Conservation (phyloP, 2,888 invertebrate genomes). For the Chalcosyrphus nemorum region DNA sequence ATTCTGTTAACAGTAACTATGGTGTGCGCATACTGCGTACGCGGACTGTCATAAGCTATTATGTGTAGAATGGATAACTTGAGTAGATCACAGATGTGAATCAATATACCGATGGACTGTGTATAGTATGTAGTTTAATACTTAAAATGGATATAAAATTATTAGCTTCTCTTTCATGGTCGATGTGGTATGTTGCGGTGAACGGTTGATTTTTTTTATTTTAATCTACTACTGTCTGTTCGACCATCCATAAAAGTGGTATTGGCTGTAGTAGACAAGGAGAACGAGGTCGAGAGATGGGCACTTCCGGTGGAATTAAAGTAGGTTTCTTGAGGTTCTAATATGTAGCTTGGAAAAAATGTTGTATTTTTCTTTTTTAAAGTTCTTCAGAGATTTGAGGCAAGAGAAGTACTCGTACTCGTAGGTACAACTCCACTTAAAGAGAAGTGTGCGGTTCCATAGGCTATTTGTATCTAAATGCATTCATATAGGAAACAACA, state of each 20-base stretch:
- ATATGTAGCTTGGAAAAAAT: conserved; percentile 7
- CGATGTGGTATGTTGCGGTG: conserved; percentile 49
- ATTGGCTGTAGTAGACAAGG: not conserved
- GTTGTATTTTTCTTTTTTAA: not conserved
- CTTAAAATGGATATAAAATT: conserved; percentile 66
- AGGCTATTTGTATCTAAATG: not conserved
- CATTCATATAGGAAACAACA: not conserved
- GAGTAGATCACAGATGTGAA: conserved; percentile 13
- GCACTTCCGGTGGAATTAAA: conserved; percentile 50
- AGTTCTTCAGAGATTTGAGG: not conserved
- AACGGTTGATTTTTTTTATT: conserved; percentile 38
- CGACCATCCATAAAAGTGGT: conserved; percentile 37
- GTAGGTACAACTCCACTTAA: not conserved
- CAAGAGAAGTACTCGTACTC: no score
- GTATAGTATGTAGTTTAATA: conserved; percentile 32
- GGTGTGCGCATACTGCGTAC: conserved; percentile 11
- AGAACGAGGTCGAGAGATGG: conserved; percentile 46
- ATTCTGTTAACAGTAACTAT: conserved; percentile 51
- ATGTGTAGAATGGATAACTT: conserved; percentile 32
- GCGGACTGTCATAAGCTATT: conserved; percentile 31
- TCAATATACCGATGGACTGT: not conserved
- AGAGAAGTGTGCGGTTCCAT: not conserved
- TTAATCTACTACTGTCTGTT: not conserved
- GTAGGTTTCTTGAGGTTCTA: conserved; percentile 39
- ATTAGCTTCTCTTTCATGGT: conserved; percentile 60